Base-by-base conservation (phyloP, 2,113 vertebrate genomes). In the Gobius niger region DNA sequence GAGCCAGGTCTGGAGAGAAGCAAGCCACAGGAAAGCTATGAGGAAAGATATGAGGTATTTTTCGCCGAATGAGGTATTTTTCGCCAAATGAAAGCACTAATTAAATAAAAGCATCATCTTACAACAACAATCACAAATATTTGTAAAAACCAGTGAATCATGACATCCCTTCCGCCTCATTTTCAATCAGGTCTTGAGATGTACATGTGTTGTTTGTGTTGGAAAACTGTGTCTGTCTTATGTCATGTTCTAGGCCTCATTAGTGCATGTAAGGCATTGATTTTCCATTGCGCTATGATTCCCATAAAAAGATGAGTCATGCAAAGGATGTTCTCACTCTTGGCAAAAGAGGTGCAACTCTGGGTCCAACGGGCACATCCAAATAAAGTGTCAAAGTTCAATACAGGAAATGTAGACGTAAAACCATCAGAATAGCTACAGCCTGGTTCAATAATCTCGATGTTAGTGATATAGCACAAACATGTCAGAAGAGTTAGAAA, bases 271-370 rank as follows among this genome's bases (percentile, higher is more conserved):
- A 57, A 57, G 54, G 24, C 54, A 56, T 34, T 14, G 24, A 57
- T 57, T 57, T 57, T 57, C 54, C 54, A 57, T 57, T 57, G 54
- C 54, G 24, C 14, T 57, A 57, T 57, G 54, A 57, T 57, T 57
- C 54, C 54, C 12, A 14, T 57, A 57, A 57, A 57, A 57, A 57
- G 54, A 57, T 57, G 54, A 57, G 54, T 57, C 54, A 57, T 57
- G 7, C 19, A 57, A 40, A 40, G 40, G 54, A 57, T 40, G 54
- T 40, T 57, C 24, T 57, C 54, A 57, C 24, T 57, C 54, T 14
- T 34, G 12, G 7, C 54, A 11, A 14, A 40, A 0, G 52, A 54
- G 52, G 52, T 24, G 11, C 52, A 40, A 11, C 24, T 14, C 14
- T 34, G 1, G 24, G 19, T 10, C 13, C 54, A 14, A 19, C 24